Base-by-base conservation (phyloP, 35 echinoderm and acorn worm species). In the Patiria miniata region DNA sequence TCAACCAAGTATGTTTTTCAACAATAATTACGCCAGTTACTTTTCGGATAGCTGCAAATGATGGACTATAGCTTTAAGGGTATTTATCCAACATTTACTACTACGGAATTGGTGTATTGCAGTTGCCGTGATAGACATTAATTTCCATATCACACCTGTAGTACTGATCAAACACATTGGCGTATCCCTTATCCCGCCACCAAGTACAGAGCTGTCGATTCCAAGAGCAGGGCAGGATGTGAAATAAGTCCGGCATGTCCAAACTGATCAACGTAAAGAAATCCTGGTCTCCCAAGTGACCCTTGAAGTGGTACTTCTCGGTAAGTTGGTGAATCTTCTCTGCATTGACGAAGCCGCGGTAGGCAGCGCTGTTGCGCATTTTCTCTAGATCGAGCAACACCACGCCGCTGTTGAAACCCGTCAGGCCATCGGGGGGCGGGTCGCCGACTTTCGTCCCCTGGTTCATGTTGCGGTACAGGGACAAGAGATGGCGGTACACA, bases 61-160 rank as follows among this genome's bases (percentile, higher is more conserved):
- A n/a, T n/a, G n/a, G n/a, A n/a, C n/a, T n/a, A n/a, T n/a, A n/a
- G n/a, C n/a, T n/a, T n/a, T n/a, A n/a, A n/a, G n/a, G 4, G 42
- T 47, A 47, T 6, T 6, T 47, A 47, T 6, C 12, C 36, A 39
- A 23, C 19, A 80, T 14, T n/a, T 37, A 18, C 78, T 68, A 80
- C 52, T 32, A 81, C 22, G 96, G 96, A 42, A 98, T 98, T 16
- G 92, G 92, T 12, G 96, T 98, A 61, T 98, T 98, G 78, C 96
- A 98, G 60, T 98, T 98, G n/a, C 96, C 96, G 89, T 98, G 96
- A 78, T 94, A 98, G 40, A 98, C 68, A 94, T 98, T 57, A 77
- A 98, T 94, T 51, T 51, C 81, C 30, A 83, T 89, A 6, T 83
- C 82, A 77, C 96, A 98, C 52, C n/a, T 89, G 51, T 92, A 98